phyloP scores from a whole-genome alignment of 2,113 vertebrate species.

The Centrocercus urophasianus region DNA sequence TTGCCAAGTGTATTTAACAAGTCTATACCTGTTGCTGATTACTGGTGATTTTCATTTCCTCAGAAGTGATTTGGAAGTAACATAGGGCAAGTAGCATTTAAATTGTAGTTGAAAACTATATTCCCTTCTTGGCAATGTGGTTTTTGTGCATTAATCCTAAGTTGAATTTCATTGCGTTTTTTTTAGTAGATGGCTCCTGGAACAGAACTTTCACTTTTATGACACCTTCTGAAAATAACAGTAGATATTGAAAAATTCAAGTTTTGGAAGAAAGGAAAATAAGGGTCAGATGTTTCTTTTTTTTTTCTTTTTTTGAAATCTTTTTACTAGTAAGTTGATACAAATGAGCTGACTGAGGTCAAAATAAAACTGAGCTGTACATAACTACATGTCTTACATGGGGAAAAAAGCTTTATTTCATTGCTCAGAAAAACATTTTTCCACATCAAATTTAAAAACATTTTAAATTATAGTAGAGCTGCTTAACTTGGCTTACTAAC shows the following conservation, averaged over 20 bases:
- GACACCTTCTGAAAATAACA: neutral
- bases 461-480: neutral
- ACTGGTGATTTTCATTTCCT: neutral
- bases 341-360: neutral
- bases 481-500: neutral
- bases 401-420: neutral
- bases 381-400: neutral
- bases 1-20: neutral
- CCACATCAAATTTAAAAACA: neutral
- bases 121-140: neutral
- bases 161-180: neutral
- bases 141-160: conserved; percentile 13
- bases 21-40: neutral
- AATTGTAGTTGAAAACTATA: neutral
- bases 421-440: neutral
- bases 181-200: neutral
- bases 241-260: neutral
- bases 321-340: neutral
- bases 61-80: neutral
- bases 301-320: neutral
- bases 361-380: neutral
- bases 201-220: neutral
- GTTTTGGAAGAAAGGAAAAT: neutral
- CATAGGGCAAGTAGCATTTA: neutral
- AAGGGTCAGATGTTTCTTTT: neutral